phyloP scores from a whole-genome alignment of 2,888 invertebrate genomes.

The Pachymerium ferrugineum region DNA sequence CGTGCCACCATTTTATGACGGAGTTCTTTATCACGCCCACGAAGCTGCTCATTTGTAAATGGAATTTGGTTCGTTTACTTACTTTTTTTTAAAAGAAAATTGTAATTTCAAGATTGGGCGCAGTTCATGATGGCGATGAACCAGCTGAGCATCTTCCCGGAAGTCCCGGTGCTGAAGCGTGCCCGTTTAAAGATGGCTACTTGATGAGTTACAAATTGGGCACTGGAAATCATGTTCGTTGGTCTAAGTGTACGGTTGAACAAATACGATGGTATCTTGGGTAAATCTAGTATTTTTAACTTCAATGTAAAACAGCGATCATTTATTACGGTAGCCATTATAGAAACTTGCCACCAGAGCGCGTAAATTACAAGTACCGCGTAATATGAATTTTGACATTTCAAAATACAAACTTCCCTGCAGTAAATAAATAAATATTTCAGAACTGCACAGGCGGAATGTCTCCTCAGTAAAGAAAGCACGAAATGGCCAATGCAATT shows the following conservation, averaged over 20 bases:
- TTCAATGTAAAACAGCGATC: not conserved
- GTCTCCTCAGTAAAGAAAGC: not conserved
- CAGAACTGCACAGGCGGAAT: not conserved
- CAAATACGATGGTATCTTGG: not conserved
- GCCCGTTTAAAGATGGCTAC: conserved; percentile 14
- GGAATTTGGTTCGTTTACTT: not conserved
- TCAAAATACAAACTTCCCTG: no score
- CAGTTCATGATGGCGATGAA: conserved; percentile 17
- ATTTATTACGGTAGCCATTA: not conserved
- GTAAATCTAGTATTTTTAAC: not conserved
- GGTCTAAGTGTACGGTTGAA: conserved; percentile 22
- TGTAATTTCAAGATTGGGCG: not conserved
- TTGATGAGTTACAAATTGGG: conserved; percentile 9
- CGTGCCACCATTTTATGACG: not conserved
- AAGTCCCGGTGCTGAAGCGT: not conserved
- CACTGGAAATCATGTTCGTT: not conserved
- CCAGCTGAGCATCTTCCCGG: not conserved
- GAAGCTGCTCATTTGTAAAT: conserved; percentile 23
- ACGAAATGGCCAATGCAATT: not conserved
- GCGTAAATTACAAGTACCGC: no score
- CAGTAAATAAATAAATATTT: not conserved
- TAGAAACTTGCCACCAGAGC: no score
- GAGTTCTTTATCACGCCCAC: conserved; percentile 10
- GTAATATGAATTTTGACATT: not conserved
- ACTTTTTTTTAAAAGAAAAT: not conserved